Evolutionary conservation across 2,888 invertebrate genomes (phyloP).

Genomic region (Xestobium rufovillosum): DNA sequence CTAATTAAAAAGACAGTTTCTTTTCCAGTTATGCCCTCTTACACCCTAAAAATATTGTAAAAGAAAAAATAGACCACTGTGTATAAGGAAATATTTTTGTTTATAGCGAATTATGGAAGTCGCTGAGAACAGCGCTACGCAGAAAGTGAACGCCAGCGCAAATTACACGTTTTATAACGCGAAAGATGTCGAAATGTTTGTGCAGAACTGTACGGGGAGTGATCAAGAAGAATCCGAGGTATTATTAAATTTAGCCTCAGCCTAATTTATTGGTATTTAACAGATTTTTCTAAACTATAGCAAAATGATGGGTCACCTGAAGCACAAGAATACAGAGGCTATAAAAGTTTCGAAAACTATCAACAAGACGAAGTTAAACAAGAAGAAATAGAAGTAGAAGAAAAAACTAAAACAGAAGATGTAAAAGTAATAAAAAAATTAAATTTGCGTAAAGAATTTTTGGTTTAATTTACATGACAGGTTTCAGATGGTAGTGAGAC

Average conservation of each 20-base stretch:
- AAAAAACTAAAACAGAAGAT: constrained; percentile 1
- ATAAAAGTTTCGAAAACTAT: constrained; percentile 24
- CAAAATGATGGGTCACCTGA: too few relatives aligned
- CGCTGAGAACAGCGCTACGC: constrained; percentile 73
- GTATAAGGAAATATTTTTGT: constrained; percentile 1
- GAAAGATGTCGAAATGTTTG: constrained; percentile 53
- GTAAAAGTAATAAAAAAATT: constrained; percentile 8
- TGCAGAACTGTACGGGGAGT: constrained; percentile 47
- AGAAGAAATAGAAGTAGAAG: constrained; percentile 4
- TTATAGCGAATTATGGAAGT: constrained; percentile 76
- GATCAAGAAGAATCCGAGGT: constrained; percentile 48
- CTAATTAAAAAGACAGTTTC: too few relatives aligned
- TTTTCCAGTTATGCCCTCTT: too few relatives aligned
- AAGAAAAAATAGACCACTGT: too few relatives aligned
- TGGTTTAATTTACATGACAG: too few relatives aligned
- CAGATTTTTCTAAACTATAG: too few relatives aligned
- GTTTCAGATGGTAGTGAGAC: constrained; percentile 35
- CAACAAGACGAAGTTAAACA: constrained; percentile 31
- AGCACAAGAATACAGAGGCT: too few relatives aligned
- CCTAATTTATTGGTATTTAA: too few relatives aligned
- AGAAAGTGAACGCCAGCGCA: constrained; percentile 47
- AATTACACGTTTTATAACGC: constrained; percentile 63
- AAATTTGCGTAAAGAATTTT: too few relatives aligned
- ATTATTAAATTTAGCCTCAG: constrained; percentile 36
- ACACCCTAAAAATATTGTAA: too few relatives aligned